phyloP scores from a whole-genome alignment of 64 coral and sea anemone genomes.

The Actinia tenebrosa region DNA sequence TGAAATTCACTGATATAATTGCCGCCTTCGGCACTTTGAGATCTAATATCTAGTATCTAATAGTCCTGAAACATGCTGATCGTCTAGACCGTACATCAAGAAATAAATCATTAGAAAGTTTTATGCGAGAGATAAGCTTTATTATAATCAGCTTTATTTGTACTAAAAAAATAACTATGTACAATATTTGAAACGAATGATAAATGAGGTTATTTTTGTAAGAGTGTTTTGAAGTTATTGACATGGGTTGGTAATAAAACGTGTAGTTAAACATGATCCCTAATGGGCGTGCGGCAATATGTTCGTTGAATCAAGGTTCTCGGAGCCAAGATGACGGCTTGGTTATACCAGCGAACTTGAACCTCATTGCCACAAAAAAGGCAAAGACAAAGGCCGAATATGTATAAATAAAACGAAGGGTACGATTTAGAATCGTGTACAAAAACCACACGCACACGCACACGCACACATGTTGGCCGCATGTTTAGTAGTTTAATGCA shows the following conservation, averaged over 20 bases:
- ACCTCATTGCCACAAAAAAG: background rate
- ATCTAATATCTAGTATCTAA: no score
- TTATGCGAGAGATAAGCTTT: background rate
- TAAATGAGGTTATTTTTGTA: background rate
- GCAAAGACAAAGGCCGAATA: background rate
- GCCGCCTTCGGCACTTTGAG: no score
- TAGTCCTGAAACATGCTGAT: no score
- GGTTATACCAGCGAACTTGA: background rate
- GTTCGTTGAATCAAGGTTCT: background rate
- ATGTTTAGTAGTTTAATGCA: slow-evolving; percentile 78
- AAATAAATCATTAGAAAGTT: no score
- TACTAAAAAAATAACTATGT: background rate
- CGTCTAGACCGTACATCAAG: no score
- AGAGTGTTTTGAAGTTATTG: background rate
- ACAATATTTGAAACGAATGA: background rate
- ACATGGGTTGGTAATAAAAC: background rate
- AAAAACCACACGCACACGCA: background rate
- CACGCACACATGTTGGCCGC: background rate
- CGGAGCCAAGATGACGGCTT: background rate
- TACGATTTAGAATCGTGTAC: background rate
- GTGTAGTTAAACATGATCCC: no score
- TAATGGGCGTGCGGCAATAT: background rate
- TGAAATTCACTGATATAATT: no score
- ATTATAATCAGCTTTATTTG: background rate
- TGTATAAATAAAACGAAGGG: background rate